Percentiles rank a stretch among this genome's conserved stretches.
Conservation (phyloP, 1,140 invertebrate genomes). For the Drosophila orena region DNA sequence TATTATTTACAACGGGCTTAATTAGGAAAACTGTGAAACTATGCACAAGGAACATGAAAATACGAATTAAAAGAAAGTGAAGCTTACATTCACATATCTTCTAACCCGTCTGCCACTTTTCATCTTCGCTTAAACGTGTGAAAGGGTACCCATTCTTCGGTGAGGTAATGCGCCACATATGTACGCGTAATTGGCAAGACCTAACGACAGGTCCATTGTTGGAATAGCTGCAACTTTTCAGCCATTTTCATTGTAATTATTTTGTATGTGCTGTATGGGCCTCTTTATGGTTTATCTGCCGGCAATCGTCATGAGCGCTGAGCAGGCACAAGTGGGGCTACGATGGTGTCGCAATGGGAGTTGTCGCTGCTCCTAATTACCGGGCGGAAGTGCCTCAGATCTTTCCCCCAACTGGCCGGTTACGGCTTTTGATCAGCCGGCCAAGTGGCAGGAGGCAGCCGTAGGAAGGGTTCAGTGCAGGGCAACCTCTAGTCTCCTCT, state of each 20-base stretch:
- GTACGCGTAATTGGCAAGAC: slow-evolving; percentile 57
- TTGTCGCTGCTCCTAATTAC: slow-evolving; percentile 50
- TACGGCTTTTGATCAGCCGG: slow-evolving; percentile 27
- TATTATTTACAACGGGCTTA: background rate
- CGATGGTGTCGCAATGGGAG: slow-evolving; percentile 4
- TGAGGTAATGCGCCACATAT: no score
- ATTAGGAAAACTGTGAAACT: no score
- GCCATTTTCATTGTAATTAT: slow-evolving; percentile 71
- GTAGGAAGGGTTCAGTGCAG: slow-evolving; percentile 6
- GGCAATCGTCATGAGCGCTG: slow-evolving; percentile 46
- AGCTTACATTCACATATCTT: no score
- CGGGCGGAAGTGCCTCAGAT: slow-evolving; percentile 42
- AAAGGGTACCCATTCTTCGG: slow-evolving; percentile 18
- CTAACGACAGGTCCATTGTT: slow-evolving; percentile 70
- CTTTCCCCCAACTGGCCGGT: slow-evolving; percentile 14
- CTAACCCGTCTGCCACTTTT: background rate
- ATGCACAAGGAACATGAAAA: no score
- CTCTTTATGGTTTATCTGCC: slow-evolving; percentile 29
- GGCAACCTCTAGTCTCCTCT: background rate
- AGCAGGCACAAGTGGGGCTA: slow-evolving; percentile 8
- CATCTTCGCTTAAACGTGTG: background rate
- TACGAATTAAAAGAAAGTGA: background rate
- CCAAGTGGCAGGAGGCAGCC: slow-evolving; percentile 21
- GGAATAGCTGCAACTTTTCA: slow-evolving; percentile 76
- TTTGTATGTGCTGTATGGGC: slow-evolving; percentile 23